Percentiles rank a stretch among this genome's conserved stretches.
Evolutionary conservation across 2,113 vertebrate genomes (phyloP).

Genomic region (Psophia crepitans): DNA sequence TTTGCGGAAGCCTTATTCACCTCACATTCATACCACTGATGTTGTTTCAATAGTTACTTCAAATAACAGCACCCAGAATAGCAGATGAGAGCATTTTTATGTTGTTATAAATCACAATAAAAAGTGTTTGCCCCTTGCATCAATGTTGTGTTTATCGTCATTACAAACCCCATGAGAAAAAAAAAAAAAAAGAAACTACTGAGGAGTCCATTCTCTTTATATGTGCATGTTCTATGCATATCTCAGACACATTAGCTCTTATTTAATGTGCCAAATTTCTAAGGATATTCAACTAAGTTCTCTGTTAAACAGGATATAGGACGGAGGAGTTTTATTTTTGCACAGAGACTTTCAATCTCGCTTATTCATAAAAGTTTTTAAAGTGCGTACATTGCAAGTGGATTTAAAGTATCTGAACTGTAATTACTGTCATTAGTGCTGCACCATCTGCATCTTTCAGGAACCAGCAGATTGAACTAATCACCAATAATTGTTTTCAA

Average conservation of each 20-base stretch:
- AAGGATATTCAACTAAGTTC: background rate
- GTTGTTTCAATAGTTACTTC: background rate
- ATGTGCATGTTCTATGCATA: background rate
- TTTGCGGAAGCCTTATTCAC: background rate
- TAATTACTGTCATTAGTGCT: constrained; percentile 60
- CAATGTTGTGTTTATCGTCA: background rate
- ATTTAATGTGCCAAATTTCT: background rate
- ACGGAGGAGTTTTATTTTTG: constrained; percentile 44
- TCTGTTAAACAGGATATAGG: background rate
- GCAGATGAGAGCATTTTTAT: background rate
- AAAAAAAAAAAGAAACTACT: constrained; percentile 21
- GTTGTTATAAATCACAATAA: constrained; percentile 29
- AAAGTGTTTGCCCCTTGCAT: background rate
- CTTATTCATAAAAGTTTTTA: constrained; percentile 47
- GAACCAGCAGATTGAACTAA: constrained; percentile 61
- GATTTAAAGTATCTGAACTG: constrained; percentile 56
- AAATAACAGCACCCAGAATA: background rate
- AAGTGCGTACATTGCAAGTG: constrained; percentile 29
- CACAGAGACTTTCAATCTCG: constrained; percentile 8
- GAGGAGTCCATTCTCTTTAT: background rate
- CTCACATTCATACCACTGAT: background rate
- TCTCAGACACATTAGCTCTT: background rate
- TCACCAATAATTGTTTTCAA: constrained; percentile 69
- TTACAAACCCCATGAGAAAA: constrained; percentile 10
- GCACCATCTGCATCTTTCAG: constrained; percentile 59